Percentiles rank a stretch among this genome's conserved stretches.
Evolutionary conservation across 1,140 invertebrate genomes (phyloP).

Genomic region (Sycophila sp.): DNA sequence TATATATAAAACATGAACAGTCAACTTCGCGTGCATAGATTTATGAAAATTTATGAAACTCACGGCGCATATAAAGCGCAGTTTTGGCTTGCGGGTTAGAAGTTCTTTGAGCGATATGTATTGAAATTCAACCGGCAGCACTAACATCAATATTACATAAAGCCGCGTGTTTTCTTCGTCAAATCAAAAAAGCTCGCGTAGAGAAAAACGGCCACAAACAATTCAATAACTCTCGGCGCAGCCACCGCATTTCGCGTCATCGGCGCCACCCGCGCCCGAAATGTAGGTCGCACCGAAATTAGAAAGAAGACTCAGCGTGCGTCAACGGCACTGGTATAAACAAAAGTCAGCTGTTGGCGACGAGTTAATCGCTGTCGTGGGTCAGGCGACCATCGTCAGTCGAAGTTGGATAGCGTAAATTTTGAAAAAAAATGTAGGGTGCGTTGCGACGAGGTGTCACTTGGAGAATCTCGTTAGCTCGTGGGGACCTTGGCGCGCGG

Average conservation of each 20-base stretch:
- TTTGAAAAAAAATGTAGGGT: too few relatives aligned
- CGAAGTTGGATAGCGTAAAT: too few relatives aligned
- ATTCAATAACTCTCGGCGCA: neutral
- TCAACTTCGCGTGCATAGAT: neutral
- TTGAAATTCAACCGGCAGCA: neutral
- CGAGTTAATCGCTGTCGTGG: too few relatives aligned
- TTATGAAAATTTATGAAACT: neutral
- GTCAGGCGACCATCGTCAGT: too few relatives aligned
- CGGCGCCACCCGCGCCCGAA: too few relatives aligned
- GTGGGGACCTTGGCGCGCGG: neutral
- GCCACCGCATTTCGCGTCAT: neutral
- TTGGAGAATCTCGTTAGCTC: neutral
- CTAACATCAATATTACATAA: neutral
- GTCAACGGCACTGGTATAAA: slow-evolving; percentile 20
- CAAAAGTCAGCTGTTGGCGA: slow-evolving; percentile 16
- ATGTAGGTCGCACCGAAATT: too few relatives aligned
- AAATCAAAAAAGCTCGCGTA: neutral
- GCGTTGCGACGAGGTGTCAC: too few relatives aligned
- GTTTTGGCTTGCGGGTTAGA: neutral
- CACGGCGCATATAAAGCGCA: neutral
- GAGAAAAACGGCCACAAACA: neutral
- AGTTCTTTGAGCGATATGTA: neutral
- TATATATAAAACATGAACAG: neutral
- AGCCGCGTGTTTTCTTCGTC: neutral
- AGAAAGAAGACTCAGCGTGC: too few relatives aligned